These are phyloP conservation scores for Drosophila mayaguana DNA, from an alignment of 2,888 invertebrate species.

Conservation along the genomic window DNA sequence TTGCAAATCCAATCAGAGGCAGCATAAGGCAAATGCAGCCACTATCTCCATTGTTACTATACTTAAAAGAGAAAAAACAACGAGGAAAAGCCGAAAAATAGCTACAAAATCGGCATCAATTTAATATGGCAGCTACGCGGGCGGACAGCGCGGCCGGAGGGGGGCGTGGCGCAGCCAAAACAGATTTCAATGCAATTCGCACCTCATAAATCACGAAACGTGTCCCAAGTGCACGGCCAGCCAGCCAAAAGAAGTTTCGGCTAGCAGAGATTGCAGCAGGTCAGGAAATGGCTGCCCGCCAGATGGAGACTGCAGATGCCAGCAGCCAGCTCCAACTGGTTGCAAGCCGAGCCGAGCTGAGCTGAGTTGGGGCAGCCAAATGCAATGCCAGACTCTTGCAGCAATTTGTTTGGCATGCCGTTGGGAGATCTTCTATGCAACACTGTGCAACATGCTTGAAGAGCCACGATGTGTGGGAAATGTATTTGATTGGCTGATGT, in stretches of 20 bases:
- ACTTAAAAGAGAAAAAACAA: neutral
- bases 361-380: neutral
- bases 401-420: slow-evolving; percentile 45
- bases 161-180: slow-evolving; percentile 41
- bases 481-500: neutral
- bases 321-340: slow-evolving; percentile 9
- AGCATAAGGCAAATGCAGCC: slow-evolving; percentile 46
- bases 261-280: slow-evolving; percentile 62
- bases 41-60: slow-evolving; percentile 49
- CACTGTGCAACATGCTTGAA: slow-evolving; percentile 14
- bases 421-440: slow-evolving; percentile 8
- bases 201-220: slow-evolving; percentile 85
- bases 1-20: slow-evolving; percentile 69
- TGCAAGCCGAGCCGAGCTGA: neutral
- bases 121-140: slow-evolving; percentile 63
- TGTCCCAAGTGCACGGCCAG: slow-evolving; percentile 80
- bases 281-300: slow-evolving; percentile 54
- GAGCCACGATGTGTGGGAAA: neutral
- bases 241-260: slow-evolving; percentile 51
- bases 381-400: slow-evolving; percentile 16
- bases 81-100: neutral
- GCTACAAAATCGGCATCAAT: slow-evolving; percentile 72
- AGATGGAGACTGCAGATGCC: slow-evolving; percentile 20
- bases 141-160: slow-evolving; percentile 7
- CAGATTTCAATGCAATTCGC: slow-evolving; percentile 84